Evolutionary conservation across 2,113 vertebrate genomes (phyloP).

Genomic region (Oplegnathus fasciatus): DNA sequence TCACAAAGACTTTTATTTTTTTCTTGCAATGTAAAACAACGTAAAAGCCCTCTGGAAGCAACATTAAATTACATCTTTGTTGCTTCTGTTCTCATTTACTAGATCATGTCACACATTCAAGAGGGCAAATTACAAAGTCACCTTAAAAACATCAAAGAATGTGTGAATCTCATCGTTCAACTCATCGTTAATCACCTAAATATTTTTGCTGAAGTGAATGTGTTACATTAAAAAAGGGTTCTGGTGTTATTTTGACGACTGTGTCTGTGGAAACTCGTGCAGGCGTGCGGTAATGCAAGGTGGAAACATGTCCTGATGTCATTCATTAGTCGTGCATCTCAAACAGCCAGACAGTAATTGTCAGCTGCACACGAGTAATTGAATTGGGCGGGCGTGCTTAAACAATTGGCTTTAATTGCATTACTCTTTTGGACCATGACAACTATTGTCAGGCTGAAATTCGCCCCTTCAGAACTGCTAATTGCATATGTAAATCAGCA

Average conservation of each 20-base stretch:
- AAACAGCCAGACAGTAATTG: conserved; percentile 66
- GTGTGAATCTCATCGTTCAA: not conserved
- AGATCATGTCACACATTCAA: conserved; percentile 28
- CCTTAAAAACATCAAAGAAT: conserved; percentile 22
- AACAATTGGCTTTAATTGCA: conserved; percentile 79
- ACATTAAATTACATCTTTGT: conserved; percentile 11
- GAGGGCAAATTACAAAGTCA: conserved; percentile 5
- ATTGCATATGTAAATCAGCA: conserved; percentile 73
- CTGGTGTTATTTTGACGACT: conserved; percentile 19
- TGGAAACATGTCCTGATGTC: conserved; percentile 61
- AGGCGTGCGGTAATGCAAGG: conserved; percentile 42
- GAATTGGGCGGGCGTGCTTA: conserved; percentile 60
- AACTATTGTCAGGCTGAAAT: conserved; percentile 67
- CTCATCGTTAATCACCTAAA: not conserved
- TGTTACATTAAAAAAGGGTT: conserved; percentile 28
- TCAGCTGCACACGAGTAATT: conserved; percentile 73
- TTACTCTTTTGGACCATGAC: conserved; percentile 71
- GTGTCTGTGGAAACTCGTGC: conserved; percentile 35
- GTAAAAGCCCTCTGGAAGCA: conserved; percentile 3
- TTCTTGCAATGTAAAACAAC: conserved; percentile 17
- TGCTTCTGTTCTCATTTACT: conserved; percentile 32
- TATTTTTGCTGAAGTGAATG: not conserved
- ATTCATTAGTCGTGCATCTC: conserved; percentile 57
- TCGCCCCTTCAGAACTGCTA: conserved; percentile 56
- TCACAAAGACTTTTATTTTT: conserved; percentile 23